A percentile compares a stretch with the other conserved stretches of the same genome.
These are phyloP conservation scores for Theristus sp. DNA, from an alignment of 2,888 invertebrate species.

Conservation along the genomic window DNA sequence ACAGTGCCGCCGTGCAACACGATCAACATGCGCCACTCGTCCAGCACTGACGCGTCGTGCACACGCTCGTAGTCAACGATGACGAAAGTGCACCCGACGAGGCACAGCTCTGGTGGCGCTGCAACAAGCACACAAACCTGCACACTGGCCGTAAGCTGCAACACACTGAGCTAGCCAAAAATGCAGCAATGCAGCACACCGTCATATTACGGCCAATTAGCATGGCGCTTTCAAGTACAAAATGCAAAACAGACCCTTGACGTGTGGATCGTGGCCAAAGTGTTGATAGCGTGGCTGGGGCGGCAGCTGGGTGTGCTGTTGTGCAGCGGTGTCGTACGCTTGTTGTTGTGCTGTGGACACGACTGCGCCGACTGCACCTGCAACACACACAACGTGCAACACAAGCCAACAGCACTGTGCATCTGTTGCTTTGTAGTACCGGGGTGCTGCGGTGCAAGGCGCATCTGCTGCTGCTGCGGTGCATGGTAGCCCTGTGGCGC, in stretches of 20 bases:
- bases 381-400: too few species aligned
- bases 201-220: too few species aligned
- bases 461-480: too few species aligned
- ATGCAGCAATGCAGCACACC: too few species aligned
- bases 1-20: slow-evolving; percentile 68
- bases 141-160: not conserved
- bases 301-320: slow-evolving; percentile 1
- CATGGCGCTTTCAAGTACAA: too few species aligned
- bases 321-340: too few species aligned
- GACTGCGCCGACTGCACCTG: too few species aligned
- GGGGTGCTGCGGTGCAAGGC: too few species aligned
- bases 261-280: slow-evolving; percentile 62
- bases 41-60: slow-evolving; percentile 23
- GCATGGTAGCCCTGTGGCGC: too few species aligned
- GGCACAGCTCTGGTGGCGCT: slow-evolving; percentile 61
- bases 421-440: too few species aligned
- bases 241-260: slow-evolving; percentile 45
- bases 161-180: not conserved
- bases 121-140: slow-evolving; percentile 8
- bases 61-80: slow-evolving; percentile 55
- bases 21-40: slow-evolving; percentile 41
- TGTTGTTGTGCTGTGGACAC: too few species aligned
- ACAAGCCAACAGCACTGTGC: too few species aligned
- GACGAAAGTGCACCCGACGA: slow-evolving; percentile 79
- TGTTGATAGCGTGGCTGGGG: slow-evolving; percentile 11